phyloP scores from a whole-genome alignment of 2,888 invertebrate genomes.

The Panopea generosa region DNA sequence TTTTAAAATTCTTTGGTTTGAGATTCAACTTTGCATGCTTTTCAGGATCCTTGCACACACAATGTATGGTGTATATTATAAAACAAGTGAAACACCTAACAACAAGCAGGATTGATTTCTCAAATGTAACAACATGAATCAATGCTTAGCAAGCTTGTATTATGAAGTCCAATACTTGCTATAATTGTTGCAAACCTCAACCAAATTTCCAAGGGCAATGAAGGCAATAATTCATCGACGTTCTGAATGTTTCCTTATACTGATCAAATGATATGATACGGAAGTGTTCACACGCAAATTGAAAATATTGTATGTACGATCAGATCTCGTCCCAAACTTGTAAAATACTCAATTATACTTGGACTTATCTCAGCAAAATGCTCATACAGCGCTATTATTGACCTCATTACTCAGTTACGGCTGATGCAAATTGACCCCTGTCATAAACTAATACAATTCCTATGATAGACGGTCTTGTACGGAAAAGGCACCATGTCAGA shows the following conservation, averaged over 20 bases:
- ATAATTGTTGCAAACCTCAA: constrained; percentile 16
- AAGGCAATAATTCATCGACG: constrained; percentile 31
- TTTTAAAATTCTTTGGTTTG: no score
- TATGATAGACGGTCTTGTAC: constrained; percentile 35
- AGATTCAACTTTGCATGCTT: no score
- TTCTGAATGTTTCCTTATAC: constrained; percentile 12
- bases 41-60: no score
- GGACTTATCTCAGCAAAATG: constrained; percentile 21
- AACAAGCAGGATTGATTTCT: no score
- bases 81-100: no score
- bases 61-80: no score
- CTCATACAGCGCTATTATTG: constrained; percentile 34
- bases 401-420: constrained; percentile 37
- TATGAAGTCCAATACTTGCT: constrained; percentile 1
- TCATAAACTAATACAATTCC: constrained; percentile 45
- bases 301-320: constrained; percentile 40
- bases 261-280: constrained; percentile 49
- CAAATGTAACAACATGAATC: no score
- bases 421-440: constrained; percentile 34
- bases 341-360: constrained; percentile 49
- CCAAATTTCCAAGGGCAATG: constrained; percentile 29
- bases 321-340: constrained; percentile 31
- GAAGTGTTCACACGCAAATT: constrained; percentile 39
- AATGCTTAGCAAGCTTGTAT: no score
- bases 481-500: constrained; percentile 5